Base-by-base conservation (phyloP, 2,113 vertebrate species). In the Phalacrocorax aristotelis region DNA sequence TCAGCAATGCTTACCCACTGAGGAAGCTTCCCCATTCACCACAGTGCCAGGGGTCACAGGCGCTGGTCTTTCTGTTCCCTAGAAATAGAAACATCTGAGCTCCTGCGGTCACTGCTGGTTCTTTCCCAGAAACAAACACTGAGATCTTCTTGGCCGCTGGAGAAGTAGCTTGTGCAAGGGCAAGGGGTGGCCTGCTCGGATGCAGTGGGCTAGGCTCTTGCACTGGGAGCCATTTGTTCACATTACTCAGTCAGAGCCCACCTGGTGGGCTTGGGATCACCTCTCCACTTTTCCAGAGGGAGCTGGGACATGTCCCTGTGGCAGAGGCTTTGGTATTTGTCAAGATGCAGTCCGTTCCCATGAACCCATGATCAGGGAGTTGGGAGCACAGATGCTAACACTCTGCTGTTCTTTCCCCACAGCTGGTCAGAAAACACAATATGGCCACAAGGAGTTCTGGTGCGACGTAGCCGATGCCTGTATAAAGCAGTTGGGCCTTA, bases 351-450 rank as follows among this genome's bases (percentile, higher is more conserved):
- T 38, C 61, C 5, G 0, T 62, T 69, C 7, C 30, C 2, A 0
- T 10, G 25, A 93, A 36, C 4, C 27, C 6, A 3, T 0, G 0
- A 44, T 32, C 8, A 13, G 57, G 71, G n/a, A 12, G 3, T 1
- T 44, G 49, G 61, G 54, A 61, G 62, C 57, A 38, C 29, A 22
- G 89, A 52, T 80, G 42, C 72, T 98, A 89, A 98, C 10, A 6
- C 36, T 93, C 49, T 36, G 46, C 30, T 17, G 16, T 89, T 93
- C 32, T 85, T 96, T 97, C 84, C 82, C 71, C 54, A 51, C 74
- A 99, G 99, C 97, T 99, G 99, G 99, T 99, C 99, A 80, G 99
- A 99, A 96, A 98, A 98, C 95, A 99, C 99, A 38, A 98, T 99
- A 95, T 99, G 99, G 99, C 99, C 99, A 51, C 99, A 99, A 97